Percentiles rank a stretch among this genome's conserved stretches.
phyloP scores from a whole-genome alignment of 35 echinoderm and acorn worm genomes.

The Holothuria glaberrima region DNA sequence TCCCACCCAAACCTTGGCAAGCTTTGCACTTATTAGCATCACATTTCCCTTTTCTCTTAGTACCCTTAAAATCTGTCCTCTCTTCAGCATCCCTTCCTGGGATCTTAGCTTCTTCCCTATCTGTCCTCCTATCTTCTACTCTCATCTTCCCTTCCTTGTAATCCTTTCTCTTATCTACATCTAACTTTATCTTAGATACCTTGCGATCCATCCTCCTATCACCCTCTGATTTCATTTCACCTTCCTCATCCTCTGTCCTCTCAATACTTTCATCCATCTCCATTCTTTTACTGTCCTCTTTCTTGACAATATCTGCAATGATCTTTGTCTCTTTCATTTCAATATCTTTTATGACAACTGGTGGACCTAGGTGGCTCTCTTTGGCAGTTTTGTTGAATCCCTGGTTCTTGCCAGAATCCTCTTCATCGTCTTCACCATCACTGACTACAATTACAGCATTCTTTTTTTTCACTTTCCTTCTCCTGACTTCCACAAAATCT shows the following conservation, averaged over 20 bases:
- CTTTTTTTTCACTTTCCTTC: not conserved
- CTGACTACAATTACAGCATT: not conserved
- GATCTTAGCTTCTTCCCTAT: not conserved
- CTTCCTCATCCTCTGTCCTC: not conserved
- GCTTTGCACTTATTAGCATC: not conserved
- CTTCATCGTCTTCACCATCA: constrained; percentile 10
- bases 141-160: not conserved
- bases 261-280: not conserved
- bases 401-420: not conserved
- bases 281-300: not conserved
- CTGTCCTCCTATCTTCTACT: too few relatives aligned
- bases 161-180: not conserved
- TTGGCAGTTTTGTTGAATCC: too few relatives aligned
- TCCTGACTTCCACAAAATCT: not conserved
- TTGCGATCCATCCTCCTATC: not conserved
- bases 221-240: not conserved
- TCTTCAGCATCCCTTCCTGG: not conserved
- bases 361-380: too few relatives aligned
- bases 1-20: constrained; percentile 13
- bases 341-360: too few relatives aligned
- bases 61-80: not conserved
- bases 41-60: constrained; percentile 22
- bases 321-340: not conserved
- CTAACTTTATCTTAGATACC: not conserved
- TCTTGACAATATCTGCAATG: not conserved